phyloP scores from a whole-genome alignment of 2,797 vertebrate species.

The Schizothorax lantsangensis region DNA sequence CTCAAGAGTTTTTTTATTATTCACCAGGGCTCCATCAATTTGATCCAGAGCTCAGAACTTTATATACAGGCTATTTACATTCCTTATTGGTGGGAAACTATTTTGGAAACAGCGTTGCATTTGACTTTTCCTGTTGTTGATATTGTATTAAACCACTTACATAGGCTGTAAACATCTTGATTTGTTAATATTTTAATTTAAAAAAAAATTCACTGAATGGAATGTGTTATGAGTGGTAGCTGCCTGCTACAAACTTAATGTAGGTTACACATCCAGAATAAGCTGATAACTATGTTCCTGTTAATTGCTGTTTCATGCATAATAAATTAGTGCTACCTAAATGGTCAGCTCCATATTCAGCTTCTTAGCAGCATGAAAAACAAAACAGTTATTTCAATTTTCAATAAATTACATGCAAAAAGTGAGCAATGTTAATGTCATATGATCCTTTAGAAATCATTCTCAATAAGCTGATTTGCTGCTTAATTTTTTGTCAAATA shows the following conservation, averaged over 20 bases:
- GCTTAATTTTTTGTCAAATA: not conserved
- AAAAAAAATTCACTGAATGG: not conserved
- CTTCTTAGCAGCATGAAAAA: not conserved
- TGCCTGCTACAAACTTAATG: not conserved
- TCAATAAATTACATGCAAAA: not conserved
- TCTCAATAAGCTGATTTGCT: not conserved
- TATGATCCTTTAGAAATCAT: not conserved
- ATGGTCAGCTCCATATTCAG: not conserved
- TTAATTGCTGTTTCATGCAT: not conserved
- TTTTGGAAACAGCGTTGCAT: constrained; percentile 3
- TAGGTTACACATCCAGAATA: not conserved
- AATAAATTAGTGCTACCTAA: not conserved
- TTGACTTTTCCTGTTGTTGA: constrained; percentile 21
- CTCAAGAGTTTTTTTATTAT: constrained; percentile 30
- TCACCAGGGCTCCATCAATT: constrained; percentile 29
- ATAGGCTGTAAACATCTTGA: not conserved
- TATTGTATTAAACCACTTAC: not conserved
- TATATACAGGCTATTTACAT: constrained; percentile 29
- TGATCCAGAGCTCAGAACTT: constrained; percentile 24
- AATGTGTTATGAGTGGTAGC: not conserved
- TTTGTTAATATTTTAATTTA: not conserved
- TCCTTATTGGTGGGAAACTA: constrained; percentile 33
- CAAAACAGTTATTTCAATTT: not conserved
- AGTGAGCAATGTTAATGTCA: not conserved
- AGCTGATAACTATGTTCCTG: not conserved